Evolutionary conservation across 1,140 invertebrate species (phyloP).

Genomic region (Globodera ellingtonae): DNA sequence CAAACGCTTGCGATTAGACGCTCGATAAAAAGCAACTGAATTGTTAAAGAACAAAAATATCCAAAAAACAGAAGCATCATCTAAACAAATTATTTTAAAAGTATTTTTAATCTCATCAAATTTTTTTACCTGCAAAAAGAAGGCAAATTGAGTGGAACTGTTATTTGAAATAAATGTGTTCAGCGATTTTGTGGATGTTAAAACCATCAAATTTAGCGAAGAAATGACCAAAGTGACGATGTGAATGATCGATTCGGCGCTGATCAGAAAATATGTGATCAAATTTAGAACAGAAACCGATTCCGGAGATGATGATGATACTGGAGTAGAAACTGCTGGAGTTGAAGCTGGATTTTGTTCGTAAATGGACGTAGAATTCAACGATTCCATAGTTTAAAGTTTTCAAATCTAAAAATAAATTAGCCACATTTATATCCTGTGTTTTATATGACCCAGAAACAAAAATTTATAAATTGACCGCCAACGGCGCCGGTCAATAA

Average conservation of each 20-base stretch:
- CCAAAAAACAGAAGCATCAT: background rate
- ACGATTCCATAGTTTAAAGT: too few species aligned
- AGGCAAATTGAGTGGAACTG: background rate
- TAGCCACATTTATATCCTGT: too few species aligned
- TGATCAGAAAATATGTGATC: background rate
- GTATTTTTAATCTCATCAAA: background rate
- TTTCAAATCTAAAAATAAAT: too few species aligned
- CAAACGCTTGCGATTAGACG: background rate
- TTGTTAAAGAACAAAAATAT: background rate
- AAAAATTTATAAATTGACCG: too few species aligned
- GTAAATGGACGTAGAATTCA: too few species aligned
- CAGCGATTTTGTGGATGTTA: background rate
- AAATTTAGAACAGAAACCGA: too few species aligned
- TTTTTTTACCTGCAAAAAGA: conserved; percentile 1
- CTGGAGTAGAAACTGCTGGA: too few species aligned
- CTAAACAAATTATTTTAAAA: background rate
- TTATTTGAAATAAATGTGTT: background rate
- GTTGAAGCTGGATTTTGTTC: too few species aligned
- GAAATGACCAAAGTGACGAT: background rate
- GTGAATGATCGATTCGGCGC: background rate
- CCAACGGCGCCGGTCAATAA: too few species aligned
- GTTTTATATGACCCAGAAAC: too few species aligned
- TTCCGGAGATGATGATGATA: too few species aligned
- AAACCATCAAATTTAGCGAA: background rate
- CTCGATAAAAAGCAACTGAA: background rate